phyloP scores from a whole-genome alignment of 2,888 invertebrate species.

The Sarcophaga carnaria region DNA sequence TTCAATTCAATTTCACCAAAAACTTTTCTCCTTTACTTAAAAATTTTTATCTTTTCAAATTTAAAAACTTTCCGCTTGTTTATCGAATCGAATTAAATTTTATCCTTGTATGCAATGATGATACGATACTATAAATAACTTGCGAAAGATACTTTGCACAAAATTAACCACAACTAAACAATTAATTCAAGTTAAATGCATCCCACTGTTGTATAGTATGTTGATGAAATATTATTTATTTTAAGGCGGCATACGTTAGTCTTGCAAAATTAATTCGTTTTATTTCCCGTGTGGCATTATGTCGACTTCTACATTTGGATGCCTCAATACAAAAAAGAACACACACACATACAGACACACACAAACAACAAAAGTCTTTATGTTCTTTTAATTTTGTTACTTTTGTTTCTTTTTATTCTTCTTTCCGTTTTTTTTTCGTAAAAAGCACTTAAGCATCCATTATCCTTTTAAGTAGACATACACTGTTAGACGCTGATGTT shows the following conservation, averaged over 20 bases:
- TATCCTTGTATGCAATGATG: background rate
- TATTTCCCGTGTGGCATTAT: constrained; percentile 72
- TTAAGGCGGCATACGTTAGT: constrained; percentile 70
- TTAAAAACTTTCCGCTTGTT: no score
- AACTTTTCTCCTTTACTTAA: no score
- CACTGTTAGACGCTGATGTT: constrained; percentile 1
- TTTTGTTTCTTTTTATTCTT: constrained; percentile 1
- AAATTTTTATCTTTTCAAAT: no score
- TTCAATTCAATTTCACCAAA: no score
- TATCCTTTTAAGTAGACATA: constrained; percentile 68
- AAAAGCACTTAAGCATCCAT: constrained; percentile 71
- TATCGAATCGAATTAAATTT: background rate
- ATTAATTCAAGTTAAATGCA: constrained; percentile 65
- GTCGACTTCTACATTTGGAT: constrained; percentile 65
- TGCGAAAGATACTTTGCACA: constrained; percentile 26
- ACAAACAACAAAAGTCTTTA: constrained; percentile 40
- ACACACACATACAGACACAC: no score
- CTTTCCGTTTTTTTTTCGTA: constrained; percentile 27
- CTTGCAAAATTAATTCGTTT: constrained; percentile 70
- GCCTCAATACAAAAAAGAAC: constrained; percentile 52
- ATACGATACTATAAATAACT: background rate
- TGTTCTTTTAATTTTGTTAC: constrained; percentile 30
- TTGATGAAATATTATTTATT: constrained; percentile 41
- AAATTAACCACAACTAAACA: constrained; percentile 61
- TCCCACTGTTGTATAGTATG: constrained; percentile 14